Conservation (phyloP, 53 echinoderm and acorn worm genomes). For the Temnopleurus reevesii region DNA sequence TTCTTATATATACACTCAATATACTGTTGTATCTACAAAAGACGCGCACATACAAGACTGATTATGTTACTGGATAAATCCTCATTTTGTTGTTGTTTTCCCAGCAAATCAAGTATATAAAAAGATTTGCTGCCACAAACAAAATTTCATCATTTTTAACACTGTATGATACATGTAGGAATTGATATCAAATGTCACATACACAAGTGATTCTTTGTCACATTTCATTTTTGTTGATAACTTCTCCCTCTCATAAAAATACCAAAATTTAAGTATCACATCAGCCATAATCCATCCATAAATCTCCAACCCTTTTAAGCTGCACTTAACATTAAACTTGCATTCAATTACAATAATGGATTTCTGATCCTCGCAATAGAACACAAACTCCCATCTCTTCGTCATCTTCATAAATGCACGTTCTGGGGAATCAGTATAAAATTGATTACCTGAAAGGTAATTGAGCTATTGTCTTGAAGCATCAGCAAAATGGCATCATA, state of each 20-base stretch:
- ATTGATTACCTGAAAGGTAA: conserved; percentile 34
- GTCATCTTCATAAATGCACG: background rate
- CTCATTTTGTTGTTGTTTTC: too few species aligned
- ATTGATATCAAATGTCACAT: too few species aligned
- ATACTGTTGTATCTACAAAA: too few species aligned
- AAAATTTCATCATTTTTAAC: too few species aligned
- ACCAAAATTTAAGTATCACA: background rate
- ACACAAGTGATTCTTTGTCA: background rate
- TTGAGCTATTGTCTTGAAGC: conserved; percentile 6
- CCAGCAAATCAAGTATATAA: too few species aligned
- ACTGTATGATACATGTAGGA: too few species aligned
- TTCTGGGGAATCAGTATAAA: background rate
- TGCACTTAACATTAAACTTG: conserved; percentile 42
- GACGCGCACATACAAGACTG: too few species aligned
- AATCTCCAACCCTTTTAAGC: conserved; percentile 5
- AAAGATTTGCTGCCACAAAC: too few species aligned
- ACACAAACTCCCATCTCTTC: background rate
- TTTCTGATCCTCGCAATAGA: background rate
- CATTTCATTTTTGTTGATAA: background rate
- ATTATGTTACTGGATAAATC: too few species aligned
- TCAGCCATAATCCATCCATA: background rate
- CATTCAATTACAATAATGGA: conserved; percentile 28
- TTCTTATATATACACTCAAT: too few species aligned
- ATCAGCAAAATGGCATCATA: background rate
- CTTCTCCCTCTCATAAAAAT: background rate